A percentile compares a stretch with the other conserved stretches of the same genome.
Conservation (phyloP, 2,888 invertebrate genomes). For the Busseola fusca region DNA sequence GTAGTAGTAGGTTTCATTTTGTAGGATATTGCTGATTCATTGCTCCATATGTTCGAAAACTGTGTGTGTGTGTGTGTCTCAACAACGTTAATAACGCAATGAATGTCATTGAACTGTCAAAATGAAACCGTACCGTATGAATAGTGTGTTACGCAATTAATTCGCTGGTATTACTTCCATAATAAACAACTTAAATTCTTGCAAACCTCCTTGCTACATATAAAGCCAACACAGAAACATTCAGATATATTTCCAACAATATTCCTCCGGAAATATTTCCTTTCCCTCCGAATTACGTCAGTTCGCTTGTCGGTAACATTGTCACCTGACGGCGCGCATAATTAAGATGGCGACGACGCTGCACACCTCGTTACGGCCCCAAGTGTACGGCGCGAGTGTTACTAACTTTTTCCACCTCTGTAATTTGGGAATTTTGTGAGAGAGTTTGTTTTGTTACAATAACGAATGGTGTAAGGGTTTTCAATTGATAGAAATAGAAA, state of each 20-base stretch:
- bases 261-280: conserved; percentile 17
- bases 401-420: conserved; percentile 34
- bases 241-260: conserved; percentile 1
- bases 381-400: conserved; percentile 32
- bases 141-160: too few species aligned
- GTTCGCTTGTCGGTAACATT: conserved; percentile 22
- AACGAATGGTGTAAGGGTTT: neutral
- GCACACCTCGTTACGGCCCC: conserved; percentile 45
- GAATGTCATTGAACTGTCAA: too few species aligned
- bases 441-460: neutral
- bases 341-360: conserved; percentile 38
- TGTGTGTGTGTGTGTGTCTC: too few species aligned
- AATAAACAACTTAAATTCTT: neutral
- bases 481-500: neutral
- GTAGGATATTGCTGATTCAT: too few species aligned
- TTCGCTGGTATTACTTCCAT: neutral
- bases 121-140: too few species aligned
- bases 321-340: conserved; percentile 36
- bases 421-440: conserved; percentile 25
- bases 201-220: neutral
- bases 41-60: too few species aligned
- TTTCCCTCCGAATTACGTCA: conserved; percentile 16
- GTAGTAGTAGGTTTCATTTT: too few species aligned
- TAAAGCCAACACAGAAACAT: neutral
- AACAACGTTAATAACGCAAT: too few species aligned